Conservation (phyloP, 2,888 invertebrate species). For the Acanthoscelides obtectus region DNA sequence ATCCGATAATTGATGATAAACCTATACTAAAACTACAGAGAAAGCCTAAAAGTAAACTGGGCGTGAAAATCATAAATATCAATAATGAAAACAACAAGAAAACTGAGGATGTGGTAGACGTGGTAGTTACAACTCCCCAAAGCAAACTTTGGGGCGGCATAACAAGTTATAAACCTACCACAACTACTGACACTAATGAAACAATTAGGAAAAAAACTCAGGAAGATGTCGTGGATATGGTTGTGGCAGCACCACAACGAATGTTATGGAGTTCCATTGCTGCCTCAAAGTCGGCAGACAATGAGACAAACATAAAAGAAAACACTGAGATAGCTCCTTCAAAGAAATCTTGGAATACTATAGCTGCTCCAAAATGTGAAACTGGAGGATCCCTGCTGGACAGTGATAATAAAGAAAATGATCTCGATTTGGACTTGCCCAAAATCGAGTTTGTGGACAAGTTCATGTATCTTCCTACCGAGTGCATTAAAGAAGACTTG, state of each 20-base stretch:
- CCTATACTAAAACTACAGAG: slow-evolving; percentile 34
- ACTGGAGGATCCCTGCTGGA: slow-evolving; percentile 17
- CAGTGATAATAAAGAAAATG: slow-evolving; percentile 23
- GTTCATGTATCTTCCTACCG: slow-evolving; percentile 24
- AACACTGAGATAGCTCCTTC: slow-evolving; percentile 30
- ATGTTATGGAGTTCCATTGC: slow-evolving; percentile 2
- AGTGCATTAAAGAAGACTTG: slow-evolving; percentile 22
- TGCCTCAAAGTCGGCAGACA: slow-evolving; percentile 7
- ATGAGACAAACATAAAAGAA: slow-evolving; percentile 21
- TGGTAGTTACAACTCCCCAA: not conserved
- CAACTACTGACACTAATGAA: not conserved
- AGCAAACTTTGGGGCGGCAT: not conserved
- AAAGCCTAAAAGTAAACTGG: slow-evolving; percentile 45
- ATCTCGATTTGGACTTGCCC: slow-evolving; percentile 16
- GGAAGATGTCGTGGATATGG: slow-evolving; percentile 7
- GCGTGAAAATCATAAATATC: slow-evolving; percentile 37
- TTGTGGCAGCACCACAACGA: slow-evolving; percentile 6
- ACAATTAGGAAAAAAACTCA: slow-evolving; percentile 1
- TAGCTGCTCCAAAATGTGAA: slow-evolving; percentile 44
- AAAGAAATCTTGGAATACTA: slow-evolving; percentile 54
- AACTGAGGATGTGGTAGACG: slow-evolving; percentile 10
- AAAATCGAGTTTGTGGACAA: slow-evolving; percentile 26
- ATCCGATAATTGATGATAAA: slow-evolving; percentile 24
- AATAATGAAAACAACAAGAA: slow-evolving; percentile 27
- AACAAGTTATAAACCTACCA: not conserved